These are phyloP conservation scores for Camelus dromedarius DNA, from an alignment of 2,113 vertebrate genomes.

Conservation along the genomic window DNA sequence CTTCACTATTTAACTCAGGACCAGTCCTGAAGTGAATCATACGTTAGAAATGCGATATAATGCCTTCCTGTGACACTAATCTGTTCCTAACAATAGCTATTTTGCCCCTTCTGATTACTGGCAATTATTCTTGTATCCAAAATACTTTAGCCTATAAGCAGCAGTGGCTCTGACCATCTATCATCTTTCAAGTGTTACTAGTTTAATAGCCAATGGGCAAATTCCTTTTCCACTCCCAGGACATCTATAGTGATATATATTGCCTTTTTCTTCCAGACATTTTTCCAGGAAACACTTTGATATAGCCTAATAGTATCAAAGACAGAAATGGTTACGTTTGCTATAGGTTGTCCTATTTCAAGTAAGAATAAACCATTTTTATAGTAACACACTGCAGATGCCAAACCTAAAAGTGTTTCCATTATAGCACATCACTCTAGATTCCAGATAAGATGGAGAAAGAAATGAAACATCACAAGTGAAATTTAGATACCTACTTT, in stretches of 20 bases:
- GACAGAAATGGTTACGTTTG: neutral
- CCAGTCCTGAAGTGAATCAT: neutral
- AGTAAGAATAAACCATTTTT: slow-evolving; percentile 26
- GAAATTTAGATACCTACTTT: slow-evolving; percentile 91
- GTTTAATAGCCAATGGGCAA: slow-evolving; percentile 33
- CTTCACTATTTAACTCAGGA: neutral
- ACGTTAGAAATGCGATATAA: neutral
- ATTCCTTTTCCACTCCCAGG: neutral
- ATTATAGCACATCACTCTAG: neutral
- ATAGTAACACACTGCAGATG: slow-evolving; percentile 47
- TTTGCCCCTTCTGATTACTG: slow-evolving; percentile 20
- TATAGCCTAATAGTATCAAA: slow-evolving; percentile 47
- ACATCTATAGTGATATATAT: neutral
- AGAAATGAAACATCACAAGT: slow-evolving; percentile 38
- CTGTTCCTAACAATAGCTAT: slow-evolving; percentile 20
- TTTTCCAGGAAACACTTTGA: slow-evolving; percentile 61
- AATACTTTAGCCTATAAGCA: neutral
- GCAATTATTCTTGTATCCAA: slow-evolving; percentile 48
- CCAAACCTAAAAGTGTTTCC: slow-evolving; percentile 69
- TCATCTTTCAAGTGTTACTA: neutral
- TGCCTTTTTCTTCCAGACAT: slow-evolving; percentile 46
- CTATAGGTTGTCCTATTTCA: neutral
- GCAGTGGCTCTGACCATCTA: neutral
- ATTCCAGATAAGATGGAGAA: slow-evolving; percentile 48
- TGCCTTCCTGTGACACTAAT: slow-evolving; percentile 7